Evolutionary conservation across 2,888 invertebrate genomes (phyloP), one percentile per base, ranked within the genome.

Genomic region (Poecilus cupreus): DNA sequence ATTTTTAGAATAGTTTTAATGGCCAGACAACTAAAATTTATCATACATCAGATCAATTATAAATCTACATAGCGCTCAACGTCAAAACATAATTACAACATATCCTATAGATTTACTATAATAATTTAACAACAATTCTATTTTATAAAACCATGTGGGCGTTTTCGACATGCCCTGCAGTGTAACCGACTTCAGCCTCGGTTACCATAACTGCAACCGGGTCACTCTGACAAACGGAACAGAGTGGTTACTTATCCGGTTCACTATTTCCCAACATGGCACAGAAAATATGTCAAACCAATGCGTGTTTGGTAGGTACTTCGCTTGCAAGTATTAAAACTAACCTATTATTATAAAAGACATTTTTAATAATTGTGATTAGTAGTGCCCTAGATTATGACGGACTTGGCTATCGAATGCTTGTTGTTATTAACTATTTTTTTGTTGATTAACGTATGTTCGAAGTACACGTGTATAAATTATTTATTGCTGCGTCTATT

Each of bases 221-320:
- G 64, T 68, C 64, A 68, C 16, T 2, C 32, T 32, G 32, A 32
- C 43, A 18, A 68, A 16, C 64, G 18, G 37, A 68, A 68, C 64
- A 32, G 10, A 51, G 13, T 51, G 5, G 20, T 64, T 64, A 32
- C 32, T 37, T 68, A 68, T 68, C 64, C 64, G 64, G 64, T 68
- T 68, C 60, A 37, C 16, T 18, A 68, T 68, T 68, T 37, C 64
- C 64, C 64, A 68, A 68, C 64, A 37, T 37, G 64, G 64, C 10
- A 18, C 18, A 37, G 16, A 18, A 68, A 68, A 68, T 60, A 60
- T 60, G 60, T 26, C 60, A 60, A 60, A 60, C 20, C 51, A 54
- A 54, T 13, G 24, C 57, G 24, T 57, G 24, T 57, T 24, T 24
- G 24, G 20, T 49, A n/a, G 49, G 20, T 57, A 57, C 57, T 57